Evolutionary conservation across 2,113 vertebrate genomes (phyloP).

Genomic region (Lepisosteus oculatus): DNA sequence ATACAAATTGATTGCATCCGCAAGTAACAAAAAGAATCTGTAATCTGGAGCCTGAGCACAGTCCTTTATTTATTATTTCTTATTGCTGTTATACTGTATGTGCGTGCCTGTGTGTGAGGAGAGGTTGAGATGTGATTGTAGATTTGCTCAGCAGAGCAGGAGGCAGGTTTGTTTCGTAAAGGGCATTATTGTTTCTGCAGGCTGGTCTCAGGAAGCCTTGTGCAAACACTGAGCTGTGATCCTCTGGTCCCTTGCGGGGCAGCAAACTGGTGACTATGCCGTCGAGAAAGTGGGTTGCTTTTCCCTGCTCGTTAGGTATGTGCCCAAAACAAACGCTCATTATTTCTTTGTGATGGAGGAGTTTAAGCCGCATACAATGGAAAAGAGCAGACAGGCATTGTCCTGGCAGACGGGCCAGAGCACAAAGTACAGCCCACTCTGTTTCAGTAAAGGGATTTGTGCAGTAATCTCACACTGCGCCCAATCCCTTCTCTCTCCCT

Average conservation of each 20-base stretch:
- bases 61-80: neutral
- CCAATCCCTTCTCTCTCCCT: constrained; percentile 26
- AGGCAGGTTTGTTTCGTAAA: too few relatives aligned
- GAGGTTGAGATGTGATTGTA: neutral
- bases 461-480: constrained; percentile 27
- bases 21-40: constrained; percentile 8
- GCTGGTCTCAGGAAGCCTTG: too few relatives aligned
- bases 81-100: neutral
- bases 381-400: constrained; percentile 24
- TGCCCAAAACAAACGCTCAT: constrained; percentile 25
- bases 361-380: constrained; percentile 29
- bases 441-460: constrained; percentile 31
- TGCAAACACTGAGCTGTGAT: neutral
- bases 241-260: neutral
- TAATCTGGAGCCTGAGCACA: neutral
- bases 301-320: neutral
- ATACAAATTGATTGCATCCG: constrained; percentile 19
- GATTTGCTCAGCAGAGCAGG: too few relatives aligned
- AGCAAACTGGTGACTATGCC: neutral
- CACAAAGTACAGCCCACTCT: constrained; percentile 17
- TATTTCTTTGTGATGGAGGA: constrained; percentile 18
- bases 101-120: neutral
- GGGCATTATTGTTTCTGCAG: too few relatives aligned
- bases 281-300: neutral
- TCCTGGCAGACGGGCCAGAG: constrained; percentile 13